Evolutionary conservation across 2,113 vertebrate species (phyloP), one percentile per base, ranked within the genome.

Genomic region (Paradoxurus hermaphroditus): DNA sequence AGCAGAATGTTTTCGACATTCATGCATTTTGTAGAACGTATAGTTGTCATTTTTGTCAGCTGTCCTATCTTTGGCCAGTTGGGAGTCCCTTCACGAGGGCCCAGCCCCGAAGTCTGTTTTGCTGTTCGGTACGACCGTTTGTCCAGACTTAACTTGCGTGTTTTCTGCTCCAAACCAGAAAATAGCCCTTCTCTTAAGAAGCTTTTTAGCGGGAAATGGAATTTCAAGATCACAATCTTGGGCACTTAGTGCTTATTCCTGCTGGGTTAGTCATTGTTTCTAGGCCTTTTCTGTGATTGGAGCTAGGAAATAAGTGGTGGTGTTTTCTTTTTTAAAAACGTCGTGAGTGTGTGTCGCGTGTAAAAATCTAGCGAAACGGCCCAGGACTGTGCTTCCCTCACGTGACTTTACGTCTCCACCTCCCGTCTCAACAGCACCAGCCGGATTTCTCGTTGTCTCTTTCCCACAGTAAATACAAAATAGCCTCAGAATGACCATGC

Each of bases 281-380:
- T 90, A 90, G 73, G 88, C 27, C n/a, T 95, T 87, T 63, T 96
- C 88, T 95, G 79, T 94, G 53, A 12, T 51, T 82, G 78, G 15
- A 94, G 36, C 31, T 89, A 86, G 41, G 27, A 86, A 97, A 14
- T 92, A 86, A 93, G 15, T 70, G 92, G 34, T 94, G 11, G 81
- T 44, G 62, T 94, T 68, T 90, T 62, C n/a, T 16, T 51, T 46
- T 65, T 14, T 23, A 21, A 63, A 92, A 79, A 68, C 85, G 46
- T 63, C 8, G 23, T 86, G 75, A 82, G 49, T 87, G 91, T 29
- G 44, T 73, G 34, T 83, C 93, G 65, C 53, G 65, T 44, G 67
- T 91, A 56, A 95, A 90, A 72, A 87, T 73, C 78, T 34, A 79
- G n/a, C 65, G 46, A 62, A n/a, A 63, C 82, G 70, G 78, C 51